Evolutionary conservation across 2,113 vertebrate species (phyloP).

Genomic region (Aspiorhynchus laticeps): DNA sequence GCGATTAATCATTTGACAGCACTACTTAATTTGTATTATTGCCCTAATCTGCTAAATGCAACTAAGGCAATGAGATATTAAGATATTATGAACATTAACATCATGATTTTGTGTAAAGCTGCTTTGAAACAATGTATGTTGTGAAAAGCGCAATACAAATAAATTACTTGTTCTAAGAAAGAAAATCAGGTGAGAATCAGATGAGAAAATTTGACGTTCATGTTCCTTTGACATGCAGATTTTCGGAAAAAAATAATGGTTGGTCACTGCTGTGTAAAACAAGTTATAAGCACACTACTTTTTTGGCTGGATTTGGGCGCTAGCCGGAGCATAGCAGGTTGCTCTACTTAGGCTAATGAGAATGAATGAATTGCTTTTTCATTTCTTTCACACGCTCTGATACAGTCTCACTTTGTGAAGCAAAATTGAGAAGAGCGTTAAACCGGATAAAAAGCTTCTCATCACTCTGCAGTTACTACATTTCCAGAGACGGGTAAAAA

Average conservation of each 20-base stretch:
- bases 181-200: neutral
- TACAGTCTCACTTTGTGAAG: neutral
- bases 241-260: neutral
- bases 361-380: constrained; percentile 25
- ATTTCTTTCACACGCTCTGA: constrained; percentile 23
- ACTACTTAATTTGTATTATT: too few relatives aligned
- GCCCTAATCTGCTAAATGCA: neutral
- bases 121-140: neutral
- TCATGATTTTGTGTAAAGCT: neutral
- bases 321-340: constrained; percentile 6
- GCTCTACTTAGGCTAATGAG: constrained; percentile 46
- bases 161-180: neutral
- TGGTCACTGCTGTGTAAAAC: neutral
- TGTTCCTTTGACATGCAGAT: neutral
- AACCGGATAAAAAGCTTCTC: neutral
- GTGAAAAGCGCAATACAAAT: neutral
- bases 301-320: neutral
- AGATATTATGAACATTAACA: neutral
- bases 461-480: constrained; percentile 1
- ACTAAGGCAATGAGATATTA: neutral
- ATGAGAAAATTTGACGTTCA: neutral
- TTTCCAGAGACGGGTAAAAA: constrained; percentile 18
- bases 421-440: neutral
- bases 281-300: neutral
- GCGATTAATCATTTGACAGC: too few relatives aligned